phyloP scores from a whole-genome alignment of 2,888 invertebrate genomes.

The Bimastos eiseni region DNA sequence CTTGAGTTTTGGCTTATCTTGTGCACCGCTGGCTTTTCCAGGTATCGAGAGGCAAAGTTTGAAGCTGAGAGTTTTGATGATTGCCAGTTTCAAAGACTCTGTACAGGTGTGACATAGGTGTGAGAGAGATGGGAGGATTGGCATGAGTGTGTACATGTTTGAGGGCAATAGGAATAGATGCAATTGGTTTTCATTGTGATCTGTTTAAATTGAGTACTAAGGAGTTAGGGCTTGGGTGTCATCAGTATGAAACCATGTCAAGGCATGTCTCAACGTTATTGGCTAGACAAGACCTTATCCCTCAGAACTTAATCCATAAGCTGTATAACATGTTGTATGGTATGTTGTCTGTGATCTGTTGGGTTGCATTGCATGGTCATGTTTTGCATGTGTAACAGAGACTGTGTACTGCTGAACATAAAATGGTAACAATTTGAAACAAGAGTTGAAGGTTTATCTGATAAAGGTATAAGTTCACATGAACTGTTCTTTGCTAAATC shows the following conservation, averaged over 20 bases:
- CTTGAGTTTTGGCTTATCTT: not conserved
- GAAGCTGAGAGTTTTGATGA: not conserved
- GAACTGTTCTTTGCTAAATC: not conserved
- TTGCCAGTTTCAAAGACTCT: not conserved
- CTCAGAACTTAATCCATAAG: not conserved
- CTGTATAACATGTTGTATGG: not conserved
- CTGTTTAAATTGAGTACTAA: not conserved
- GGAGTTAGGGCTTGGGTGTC: not conserved
- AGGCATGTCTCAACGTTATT: not conserved
- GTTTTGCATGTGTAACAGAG: not conserved
- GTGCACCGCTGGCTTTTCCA: not conserved
- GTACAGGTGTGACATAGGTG: slow-evolving; percentile 13
- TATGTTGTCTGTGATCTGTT: not conserved
- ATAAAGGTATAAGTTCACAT: too few relatives aligned
- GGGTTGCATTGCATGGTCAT: not conserved
- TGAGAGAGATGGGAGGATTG: not conserved
- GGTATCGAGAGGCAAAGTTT: not conserved
- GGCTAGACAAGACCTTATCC: not conserved
- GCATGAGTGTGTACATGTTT: not conserved
- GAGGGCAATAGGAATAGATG: not conserved
- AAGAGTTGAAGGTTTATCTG: too few relatives aligned
- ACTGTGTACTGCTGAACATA: not conserved
- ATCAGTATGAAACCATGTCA: not conserved
- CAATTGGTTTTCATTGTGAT: not conserved
- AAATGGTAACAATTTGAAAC: too few relatives aligned